phyloP scores from a whole-genome alignment of 2,888 invertebrate genomes.

The Microctonus aethiopoides region DNA sequence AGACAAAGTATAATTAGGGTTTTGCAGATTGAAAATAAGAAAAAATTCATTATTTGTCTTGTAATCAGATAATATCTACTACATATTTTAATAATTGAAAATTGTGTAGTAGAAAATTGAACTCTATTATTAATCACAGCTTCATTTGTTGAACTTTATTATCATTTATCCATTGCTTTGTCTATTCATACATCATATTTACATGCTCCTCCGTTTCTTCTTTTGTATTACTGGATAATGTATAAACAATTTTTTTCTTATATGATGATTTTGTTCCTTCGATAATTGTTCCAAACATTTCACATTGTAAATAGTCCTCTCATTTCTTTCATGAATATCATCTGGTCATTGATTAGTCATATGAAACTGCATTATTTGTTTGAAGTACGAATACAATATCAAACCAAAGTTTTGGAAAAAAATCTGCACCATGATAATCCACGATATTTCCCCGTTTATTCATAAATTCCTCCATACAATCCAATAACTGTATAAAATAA shows the following conservation, averaged over 20 bases:
- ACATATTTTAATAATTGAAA: conserved; percentile 21
- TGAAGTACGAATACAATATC: conserved; percentile 94
- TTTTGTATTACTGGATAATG: conserved; percentile 80
- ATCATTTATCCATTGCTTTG: conserved; percentile 78
- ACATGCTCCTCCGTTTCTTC: conserved; percentile 84
- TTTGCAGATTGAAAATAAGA: conserved; percentile 51
- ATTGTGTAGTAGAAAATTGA: conserved; percentile 33
- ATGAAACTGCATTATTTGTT: conserved; percentile 87
- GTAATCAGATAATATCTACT: conserved; percentile 24
- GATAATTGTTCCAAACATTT: conserved; percentile 93
- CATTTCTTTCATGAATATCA: conserved; percentile 91
- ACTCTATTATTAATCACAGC: conserved; percentile 13
- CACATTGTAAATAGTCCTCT: conserved; percentile 94
- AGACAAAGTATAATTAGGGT: conserved; percentile 56
- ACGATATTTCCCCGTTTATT: conserved; percentile 89
- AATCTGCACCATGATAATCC: conserved; percentile 97
- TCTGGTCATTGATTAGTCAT: conserved; percentile 88
- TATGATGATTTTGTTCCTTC: conserved; percentile 94
- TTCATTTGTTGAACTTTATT: conserved; percentile 45
- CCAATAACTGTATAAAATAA: conserved; percentile 75
- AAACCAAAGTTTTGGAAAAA: conserved; percentile 98
- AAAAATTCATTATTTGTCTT: background rate
- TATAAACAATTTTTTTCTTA: conserved; percentile 81
- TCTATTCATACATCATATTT: conserved; percentile 81
- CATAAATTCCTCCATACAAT: conserved; percentile 87